Evolutionary conservation across 2,888 invertebrate genomes (phyloP).

Genomic region (Standfussiana lucernea): DNA sequence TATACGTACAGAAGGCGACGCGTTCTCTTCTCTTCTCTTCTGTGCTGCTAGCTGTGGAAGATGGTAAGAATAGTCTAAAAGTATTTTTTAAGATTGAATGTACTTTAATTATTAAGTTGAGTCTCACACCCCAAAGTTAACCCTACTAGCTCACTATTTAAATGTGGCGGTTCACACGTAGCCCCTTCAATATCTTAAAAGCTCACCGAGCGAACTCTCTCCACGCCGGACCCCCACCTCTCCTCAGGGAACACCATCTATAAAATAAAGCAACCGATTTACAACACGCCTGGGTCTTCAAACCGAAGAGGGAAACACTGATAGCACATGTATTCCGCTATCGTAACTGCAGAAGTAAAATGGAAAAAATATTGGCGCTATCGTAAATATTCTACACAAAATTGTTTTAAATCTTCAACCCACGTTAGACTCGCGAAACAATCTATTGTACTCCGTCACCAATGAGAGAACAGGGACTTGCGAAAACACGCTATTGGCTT

Average conservation of each 20-base stretch:
- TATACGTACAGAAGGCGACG: conserved; percentile 99
- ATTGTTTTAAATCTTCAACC: conserved; percentile 68
- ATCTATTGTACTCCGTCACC: conserved; percentile 84
- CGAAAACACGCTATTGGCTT: conserved; percentile 86
- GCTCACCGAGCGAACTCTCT: conserved; percentile 81
- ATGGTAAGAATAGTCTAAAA: conserved; percentile 49
- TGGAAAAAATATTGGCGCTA: conserved; percentile 75
- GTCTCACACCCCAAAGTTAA: conserved; percentile 59
- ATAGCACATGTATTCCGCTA: conserved; percentile 84
- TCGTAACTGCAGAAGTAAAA: conserved; percentile 75
- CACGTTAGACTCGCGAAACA: conserved; percentile 71
- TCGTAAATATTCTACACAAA: conserved; percentile 79
- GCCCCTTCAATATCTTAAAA: conserved; percentile 85
- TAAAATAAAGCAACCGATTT: conserved; percentile 90
- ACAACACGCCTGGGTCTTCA: conserved; percentile 87
- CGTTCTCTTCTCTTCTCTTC: conserved; percentile 87
- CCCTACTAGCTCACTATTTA: conserved; percentile 72
- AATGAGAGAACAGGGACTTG: conserved; percentile 79
- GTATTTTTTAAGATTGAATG: conserved; percentile 38
- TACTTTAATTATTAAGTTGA: conserved; percentile 50
- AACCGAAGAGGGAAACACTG: conserved; percentile 85
- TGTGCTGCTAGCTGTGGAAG: conserved; percentile 66
- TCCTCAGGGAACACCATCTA: conserved; percentile 86
- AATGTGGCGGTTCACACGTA: conserved; percentile 78
- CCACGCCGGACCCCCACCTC: conserved; percentile 74